Evolutionary conservation across 2,113 vertebrate genomes (phyloP).

Genomic region (Mola mola): DNA sequence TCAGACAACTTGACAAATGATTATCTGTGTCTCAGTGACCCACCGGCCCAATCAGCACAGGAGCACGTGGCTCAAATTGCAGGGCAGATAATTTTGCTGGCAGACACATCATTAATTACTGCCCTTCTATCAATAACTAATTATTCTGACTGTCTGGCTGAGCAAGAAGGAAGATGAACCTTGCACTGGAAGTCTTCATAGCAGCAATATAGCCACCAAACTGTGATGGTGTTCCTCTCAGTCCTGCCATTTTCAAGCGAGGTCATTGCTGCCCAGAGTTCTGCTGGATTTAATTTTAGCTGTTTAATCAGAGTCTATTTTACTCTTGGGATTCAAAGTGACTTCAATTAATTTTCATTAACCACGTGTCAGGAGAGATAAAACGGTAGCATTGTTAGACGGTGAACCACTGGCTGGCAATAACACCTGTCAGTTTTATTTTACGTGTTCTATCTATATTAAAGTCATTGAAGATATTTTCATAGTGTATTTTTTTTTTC

Average conservation of each 20-base stretch:
- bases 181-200: slow-evolving; percentile 61
- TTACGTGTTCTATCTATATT: neutral
- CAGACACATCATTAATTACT: slow-evolving; percentile 79
- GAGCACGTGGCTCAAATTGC: slow-evolving; percentile 56
- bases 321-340: slow-evolving; percentile 43
- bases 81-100: slow-evolving; percentile 64
- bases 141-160: slow-evolving; percentile 76
- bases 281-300: slow-evolving; percentile 47
- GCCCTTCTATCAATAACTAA: slow-evolving; percentile 81
- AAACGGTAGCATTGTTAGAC: slow-evolving; percentile 24
- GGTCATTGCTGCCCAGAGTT: slow-evolving; percentile 44
- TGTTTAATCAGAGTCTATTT: slow-evolving; percentile 66
- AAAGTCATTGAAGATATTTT: slow-evolving; percentile 1
- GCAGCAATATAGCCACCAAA: slow-evolving; percentile 50
- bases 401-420: slow-evolving; percentile 18
- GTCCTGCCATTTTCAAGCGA: slow-evolving; percentile 39
- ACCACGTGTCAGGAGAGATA: slow-evolving; percentile 58
- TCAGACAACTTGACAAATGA: slow-evolving; percentile 72
- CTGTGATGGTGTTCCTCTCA: slow-evolving; percentile 14
- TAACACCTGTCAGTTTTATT: slow-evolving; percentile 10
- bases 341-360: slow-evolving; percentile 70
- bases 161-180: slow-evolving; percentile 64
- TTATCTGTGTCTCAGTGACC: slow-evolving; percentile 50
- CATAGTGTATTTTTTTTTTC: neutral
- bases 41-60: slow-evolving; percentile 57